Base-by-base conservation (phyloP, 2,888 invertebrate species). In the Ectemnius continuus region DNA sequence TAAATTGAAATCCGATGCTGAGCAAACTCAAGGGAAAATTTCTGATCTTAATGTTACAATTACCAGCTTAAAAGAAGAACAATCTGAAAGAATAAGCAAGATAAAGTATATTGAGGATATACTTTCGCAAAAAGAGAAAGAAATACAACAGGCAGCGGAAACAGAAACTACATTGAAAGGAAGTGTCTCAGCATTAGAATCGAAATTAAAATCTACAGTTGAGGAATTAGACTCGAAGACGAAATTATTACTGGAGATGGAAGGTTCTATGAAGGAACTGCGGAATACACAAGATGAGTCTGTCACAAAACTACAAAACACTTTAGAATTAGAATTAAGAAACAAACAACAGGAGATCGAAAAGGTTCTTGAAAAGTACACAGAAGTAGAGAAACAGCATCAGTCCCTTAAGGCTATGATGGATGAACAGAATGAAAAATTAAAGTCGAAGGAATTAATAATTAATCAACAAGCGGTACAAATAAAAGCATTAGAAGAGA, bases 401-500 rank as follows among this genome's bases (percentile, higher is more conserved):
- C 91, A 92, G 84, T 91, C 87, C 68, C 59, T 78, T 5, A 78
- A 82, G 56, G 71, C 75, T 14, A 20, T 73, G 11, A 77, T 80
- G 75, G 82, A 92, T 23, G 92, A 92, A 84, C 92, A 92, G 47
- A 91, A 91, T 86, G 89, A 91, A 45, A 93, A 93, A 82, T 85
- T 92, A 14, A 92, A 91, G 86, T 92, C 92, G 0, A 92, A 92
- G 82, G 79, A 90, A 80, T 92, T 92, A 86, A 89, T 91, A 28
- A 86, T 93, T 4, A 81, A 76, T 65, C 92, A 93, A 88, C 92
- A 93, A 85, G 92, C 92, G 80, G 91, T 91, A 1, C 92, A 93
- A 89, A 87, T 93, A 45, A 79, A 86, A 36, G 88, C 91, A 83
- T 84, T 91, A 8, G 91, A 88, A 73, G 91, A 91, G 91, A 2